Evolutionary conservation across 2,113 vertebrate species (phyloP).

Genomic region (Puma concolor): DNA sequence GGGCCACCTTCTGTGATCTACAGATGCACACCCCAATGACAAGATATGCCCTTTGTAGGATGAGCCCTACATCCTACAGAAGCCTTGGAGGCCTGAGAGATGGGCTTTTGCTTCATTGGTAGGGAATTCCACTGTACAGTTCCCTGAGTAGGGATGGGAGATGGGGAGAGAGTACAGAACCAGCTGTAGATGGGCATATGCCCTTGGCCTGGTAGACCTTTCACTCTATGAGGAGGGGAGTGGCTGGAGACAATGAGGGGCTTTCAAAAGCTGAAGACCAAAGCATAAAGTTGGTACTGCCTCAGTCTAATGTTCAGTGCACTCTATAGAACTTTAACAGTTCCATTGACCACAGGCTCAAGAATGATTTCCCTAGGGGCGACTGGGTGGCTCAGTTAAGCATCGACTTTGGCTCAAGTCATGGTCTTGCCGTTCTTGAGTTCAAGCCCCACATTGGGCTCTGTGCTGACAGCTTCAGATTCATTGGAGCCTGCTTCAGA

Average conservation of each 20-base stretch:
- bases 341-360: neutral
- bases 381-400: too few species aligned
- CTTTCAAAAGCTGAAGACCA: neutral
- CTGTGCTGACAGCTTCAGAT: too few species aligned
- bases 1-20: neutral
- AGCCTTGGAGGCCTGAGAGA: neutral
- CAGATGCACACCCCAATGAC: neutral
- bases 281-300: neutral
- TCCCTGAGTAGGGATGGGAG: neutral
- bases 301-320: neutral
- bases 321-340: neutral
- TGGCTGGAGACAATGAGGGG: neutral
- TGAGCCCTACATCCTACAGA: too few species aligned
- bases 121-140: neutral
- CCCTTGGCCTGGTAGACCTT: neutral
- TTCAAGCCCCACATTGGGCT: too few species aligned
- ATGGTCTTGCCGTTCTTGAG: too few species aligned
- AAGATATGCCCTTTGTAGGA: neutral
- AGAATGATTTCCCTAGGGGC: neutral
- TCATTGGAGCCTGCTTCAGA: too few species aligned
- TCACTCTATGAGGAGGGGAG: neutral
- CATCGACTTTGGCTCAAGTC: too few species aligned
- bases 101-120: neutral
- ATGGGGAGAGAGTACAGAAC: neutral
- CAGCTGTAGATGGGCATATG: neutral